A percentile compares a stretch with the other conserved stretches of the same genome.
These are phyloP conservation scores for Chloebia gouldiae DNA, from an alignment of 2,113 vertebrate species.

Conservation along the genomic window DNA sequence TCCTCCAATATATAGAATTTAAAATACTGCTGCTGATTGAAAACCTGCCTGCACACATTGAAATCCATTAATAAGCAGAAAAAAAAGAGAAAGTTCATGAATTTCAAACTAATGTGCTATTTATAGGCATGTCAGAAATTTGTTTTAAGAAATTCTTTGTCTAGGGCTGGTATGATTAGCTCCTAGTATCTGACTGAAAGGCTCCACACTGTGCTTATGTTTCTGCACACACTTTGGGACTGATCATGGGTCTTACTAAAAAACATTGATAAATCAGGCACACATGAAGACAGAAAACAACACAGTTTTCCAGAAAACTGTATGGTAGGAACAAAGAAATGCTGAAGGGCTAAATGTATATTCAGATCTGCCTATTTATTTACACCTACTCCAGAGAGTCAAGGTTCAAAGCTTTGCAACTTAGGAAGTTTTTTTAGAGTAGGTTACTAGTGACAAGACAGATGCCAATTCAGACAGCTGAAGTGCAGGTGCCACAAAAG, in stretches of 20 bases:
- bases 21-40: not conserved
- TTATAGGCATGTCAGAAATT: not conserved
- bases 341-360: not conserved
- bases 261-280: not conserved
- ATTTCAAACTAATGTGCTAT: not conserved
- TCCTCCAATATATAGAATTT: not conserved
- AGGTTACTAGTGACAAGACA: not conserved
- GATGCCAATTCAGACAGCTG: not conserved
- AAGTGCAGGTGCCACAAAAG: not conserved
- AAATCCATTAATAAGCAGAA: not conserved
- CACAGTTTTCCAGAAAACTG: not conserved
- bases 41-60: not conserved
- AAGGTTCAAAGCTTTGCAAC: not conserved
- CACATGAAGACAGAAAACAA: not conserved
- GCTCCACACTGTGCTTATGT: not conserved
- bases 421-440: not conserved
- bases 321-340: not conserved
- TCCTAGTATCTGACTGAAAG: not conserved
- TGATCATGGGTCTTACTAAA: not conserved
- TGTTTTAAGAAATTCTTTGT: not conserved
- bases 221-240: not conserved
- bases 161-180: not conserved
- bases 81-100: not conserved
- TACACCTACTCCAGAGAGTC: not conserved
- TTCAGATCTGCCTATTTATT: not conserved